phyloP scores from a whole-genome alignment of 2,113 vertebrate genomes.

The Hucho hucho region DNA sequence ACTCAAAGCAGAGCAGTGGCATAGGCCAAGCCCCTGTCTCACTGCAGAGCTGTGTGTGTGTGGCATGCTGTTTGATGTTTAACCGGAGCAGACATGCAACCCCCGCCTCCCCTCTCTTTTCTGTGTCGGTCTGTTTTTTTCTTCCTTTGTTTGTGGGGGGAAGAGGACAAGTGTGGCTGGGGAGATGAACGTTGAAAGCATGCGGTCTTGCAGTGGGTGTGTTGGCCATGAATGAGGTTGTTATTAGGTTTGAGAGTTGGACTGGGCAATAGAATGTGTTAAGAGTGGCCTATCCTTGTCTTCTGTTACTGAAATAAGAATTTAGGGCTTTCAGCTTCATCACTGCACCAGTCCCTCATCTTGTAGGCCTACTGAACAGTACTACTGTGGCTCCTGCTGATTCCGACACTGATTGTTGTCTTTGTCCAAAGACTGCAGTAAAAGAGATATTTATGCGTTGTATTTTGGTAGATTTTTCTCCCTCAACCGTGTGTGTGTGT shows the following conservation, averaged over 20 bases:
- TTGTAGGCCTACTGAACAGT: background rate
- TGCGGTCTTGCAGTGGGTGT: background rate
- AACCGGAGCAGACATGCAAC: background rate
- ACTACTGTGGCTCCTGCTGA: background rate
- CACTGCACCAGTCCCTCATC: background rate
- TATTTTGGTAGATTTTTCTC: too few relatives aligned
- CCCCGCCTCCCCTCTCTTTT: background rate
- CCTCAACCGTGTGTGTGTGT: too few relatives aligned
- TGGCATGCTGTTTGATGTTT: background rate
- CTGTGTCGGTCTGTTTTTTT: background rate
- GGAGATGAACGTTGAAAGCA: background rate
- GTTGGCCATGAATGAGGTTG: background rate
- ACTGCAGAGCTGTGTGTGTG: constrained; percentile 1
- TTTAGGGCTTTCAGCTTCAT: background rate
- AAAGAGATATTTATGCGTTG: too few relatives aligned
- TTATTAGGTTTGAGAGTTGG: too few relatives aligned
- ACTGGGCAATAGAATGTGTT: too few relatives aligned
- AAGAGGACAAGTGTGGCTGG: too few relatives aligned
- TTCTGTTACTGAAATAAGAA: background rate
- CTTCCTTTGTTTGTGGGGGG: background rate
- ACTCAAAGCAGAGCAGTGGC: constrained; percentile 22
- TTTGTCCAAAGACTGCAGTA: too few relatives aligned
- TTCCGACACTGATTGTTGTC: background rate
- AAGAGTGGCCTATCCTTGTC: background rate
- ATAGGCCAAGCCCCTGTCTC: background rate